Conservation (phyloP, 2,888 invertebrate species). For the Nudaria mundana region DNA sequence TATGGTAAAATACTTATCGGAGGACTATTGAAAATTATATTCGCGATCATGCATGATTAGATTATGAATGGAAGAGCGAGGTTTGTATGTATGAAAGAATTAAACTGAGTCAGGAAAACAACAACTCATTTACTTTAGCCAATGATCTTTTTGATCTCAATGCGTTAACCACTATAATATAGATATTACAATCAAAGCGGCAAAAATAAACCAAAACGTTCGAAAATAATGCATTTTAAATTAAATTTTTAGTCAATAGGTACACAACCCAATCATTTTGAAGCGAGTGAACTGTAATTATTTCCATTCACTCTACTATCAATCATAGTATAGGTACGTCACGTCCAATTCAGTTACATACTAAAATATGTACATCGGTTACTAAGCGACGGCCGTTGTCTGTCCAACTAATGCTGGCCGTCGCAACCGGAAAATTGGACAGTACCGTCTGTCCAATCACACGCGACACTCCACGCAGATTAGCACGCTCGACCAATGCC, state of each 20-base stretch:
- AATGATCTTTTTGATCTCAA: too few relatives aligned
- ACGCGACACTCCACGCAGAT: slow-evolving; percentile 78
- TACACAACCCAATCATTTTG: not conserved
- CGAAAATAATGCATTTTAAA: not conserved
- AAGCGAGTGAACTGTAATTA: slow-evolving; percentile 12
- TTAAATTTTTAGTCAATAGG: slow-evolving; percentile 1
- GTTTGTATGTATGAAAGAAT: too few relatives aligned
- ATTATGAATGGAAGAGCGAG: too few relatives aligned
- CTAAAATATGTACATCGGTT: slow-evolving; percentile 53
- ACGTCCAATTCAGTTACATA: slow-evolving; percentile 31
- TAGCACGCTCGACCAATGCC: slow-evolving; percentile 70
- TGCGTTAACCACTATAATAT: too few relatives aligned
- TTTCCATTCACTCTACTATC: slow-evolving; percentile 31
- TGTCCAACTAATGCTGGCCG: slow-evolving; percentile 63
- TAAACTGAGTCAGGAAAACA: too few relatives aligned
- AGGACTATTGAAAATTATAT: too few relatives aligned
- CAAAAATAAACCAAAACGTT: too few relatives aligned
- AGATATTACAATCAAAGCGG: too few relatives aligned
- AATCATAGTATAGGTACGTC: slow-evolving; percentile 27
- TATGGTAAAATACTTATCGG: too few relatives aligned
- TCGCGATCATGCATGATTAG: too few relatives aligned
- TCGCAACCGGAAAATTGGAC: slow-evolving; percentile 78
- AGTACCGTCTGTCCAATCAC: slow-evolving; percentile 75
- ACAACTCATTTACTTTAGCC: too few relatives aligned
- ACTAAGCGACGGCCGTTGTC: slow-evolving; percentile 62